Evolutionary conservation across 2,113 vertebrate genomes (phyloP).

Genomic region (Stigmatopora nigra): DNA sequence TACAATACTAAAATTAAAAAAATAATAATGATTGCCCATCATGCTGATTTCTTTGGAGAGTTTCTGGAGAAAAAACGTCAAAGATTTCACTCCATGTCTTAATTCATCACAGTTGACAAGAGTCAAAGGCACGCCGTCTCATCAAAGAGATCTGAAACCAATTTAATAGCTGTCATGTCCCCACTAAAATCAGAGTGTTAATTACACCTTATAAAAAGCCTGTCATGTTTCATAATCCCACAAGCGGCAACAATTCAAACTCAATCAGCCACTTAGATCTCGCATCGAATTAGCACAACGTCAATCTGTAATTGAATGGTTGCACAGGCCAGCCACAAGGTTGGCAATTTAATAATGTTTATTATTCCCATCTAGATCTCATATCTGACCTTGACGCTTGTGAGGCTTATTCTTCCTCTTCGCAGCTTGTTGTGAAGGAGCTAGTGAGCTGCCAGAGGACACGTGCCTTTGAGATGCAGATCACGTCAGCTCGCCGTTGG

Average conservation of each 20-base stretch:
- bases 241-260: slow-evolving; percentile 61
- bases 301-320: slow-evolving; percentile 48
- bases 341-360: slow-evolving; percentile 54
- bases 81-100: neutral
- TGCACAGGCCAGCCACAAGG: slow-evolving; percentile 14
- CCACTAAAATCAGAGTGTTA: slow-evolving; percentile 68
- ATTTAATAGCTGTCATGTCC: slow-evolving; percentile 74
- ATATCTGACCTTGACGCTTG: slow-evolving; percentile 51
- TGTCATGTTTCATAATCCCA: slow-evolving; percentile 70
- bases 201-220: slow-evolving; percentile 74
- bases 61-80: neutral
- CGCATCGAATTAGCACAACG: slow-evolving; percentile 45
- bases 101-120: neutral
- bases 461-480: slow-evolving; percentile 59
- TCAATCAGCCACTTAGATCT: slow-evolving; percentile 58
- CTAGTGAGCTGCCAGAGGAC: slow-evolving; percentile 50
- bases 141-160: slow-evolving; percentile 61
- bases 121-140: slow-evolving; percentile 10
- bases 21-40: neutral
- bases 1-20: neutral
- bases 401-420: slow-evolving; percentile 35
- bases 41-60: neutral
- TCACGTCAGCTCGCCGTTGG: slow-evolving; percentile 50
- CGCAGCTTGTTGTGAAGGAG: slow-evolving; percentile 40
- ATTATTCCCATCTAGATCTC: slow-evolving; percentile 42